These are phyloP conservation scores for Leptinotarsa tumamoca DNA, from an alignment of 2,888 invertebrate species.

Conservation along the genomic window DNA sequence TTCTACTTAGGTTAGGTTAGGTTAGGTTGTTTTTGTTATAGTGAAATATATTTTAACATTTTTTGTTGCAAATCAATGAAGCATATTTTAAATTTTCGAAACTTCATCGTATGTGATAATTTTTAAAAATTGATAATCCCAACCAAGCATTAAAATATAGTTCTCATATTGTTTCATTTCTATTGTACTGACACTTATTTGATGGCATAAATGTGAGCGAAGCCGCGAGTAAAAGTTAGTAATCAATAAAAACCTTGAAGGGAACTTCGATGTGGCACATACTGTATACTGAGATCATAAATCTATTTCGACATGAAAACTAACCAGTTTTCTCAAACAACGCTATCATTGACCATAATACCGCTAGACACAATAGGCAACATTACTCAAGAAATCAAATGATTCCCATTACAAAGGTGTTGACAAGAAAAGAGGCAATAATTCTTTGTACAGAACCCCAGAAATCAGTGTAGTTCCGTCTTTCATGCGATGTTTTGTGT, in stretches of 20 bases:
- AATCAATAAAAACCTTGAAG: neutral
- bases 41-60: no score
- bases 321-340: slow-evolving; percentile 10
- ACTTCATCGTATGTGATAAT: no score
- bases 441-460: slow-evolving; percentile 48
- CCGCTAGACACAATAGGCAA: slow-evolving; percentile 34
- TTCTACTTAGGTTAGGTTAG: no score
- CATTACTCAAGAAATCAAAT: slow-evolving; percentile 43
- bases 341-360: slow-evolving; percentile 4
- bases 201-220: no score
- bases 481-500: slow-evolving; percentile 52
- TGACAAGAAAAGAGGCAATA: slow-evolving; percentile 43
- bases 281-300: neutral
- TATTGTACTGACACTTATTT: no score
- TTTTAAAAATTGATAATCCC: no score
- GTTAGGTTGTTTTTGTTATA: no score
- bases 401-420: slow-evolving; percentile 38
- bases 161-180: no score
- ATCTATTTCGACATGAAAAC: slow-evolving; percentile 4
- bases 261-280: neutral
- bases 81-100: no score
- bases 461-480: slow-evolving; percentile 58
- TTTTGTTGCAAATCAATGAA: no score
- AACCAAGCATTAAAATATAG: no score
- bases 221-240: no score